Percentiles rank a stretch among this genome's conserved stretches.
phyloP scores from a whole-genome alignment of 2,113 vertebrate species.

The Pristiophorus japonicus region DNA sequence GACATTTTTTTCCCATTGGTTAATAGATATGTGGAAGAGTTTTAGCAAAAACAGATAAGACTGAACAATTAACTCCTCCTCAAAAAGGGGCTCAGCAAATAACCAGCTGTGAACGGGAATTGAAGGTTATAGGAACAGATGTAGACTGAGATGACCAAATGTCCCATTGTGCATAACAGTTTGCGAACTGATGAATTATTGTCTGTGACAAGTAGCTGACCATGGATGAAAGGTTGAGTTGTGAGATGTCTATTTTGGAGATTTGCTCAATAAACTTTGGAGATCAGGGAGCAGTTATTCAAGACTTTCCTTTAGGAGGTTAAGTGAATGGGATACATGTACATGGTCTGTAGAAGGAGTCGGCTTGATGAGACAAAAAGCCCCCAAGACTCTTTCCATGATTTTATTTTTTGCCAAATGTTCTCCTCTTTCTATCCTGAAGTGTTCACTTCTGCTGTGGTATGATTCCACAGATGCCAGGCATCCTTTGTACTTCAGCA shows the following conservation, averaged over 20 bases:
- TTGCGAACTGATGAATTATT: neutral
- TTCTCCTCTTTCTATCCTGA: neutral
- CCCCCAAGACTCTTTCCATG: neutral
- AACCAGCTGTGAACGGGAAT: neutral
- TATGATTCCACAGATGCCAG: neutral
- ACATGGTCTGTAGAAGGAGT: neutral
- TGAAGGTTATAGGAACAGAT: neutral
- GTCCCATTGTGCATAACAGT: neutral
- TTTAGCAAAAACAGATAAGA: neutral
- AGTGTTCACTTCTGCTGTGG: too few species aligned
- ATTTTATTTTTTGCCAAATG: neutral
- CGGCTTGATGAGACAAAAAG: neutral
- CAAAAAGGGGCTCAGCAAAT: neutral
- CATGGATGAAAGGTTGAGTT: neutral
- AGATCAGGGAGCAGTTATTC: neutral
- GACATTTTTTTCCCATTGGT: neutral
- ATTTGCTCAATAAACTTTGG: neutral
- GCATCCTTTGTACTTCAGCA: neutral
- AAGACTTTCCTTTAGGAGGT: neutral
- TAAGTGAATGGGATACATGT: neutral
- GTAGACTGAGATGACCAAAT: neutral
- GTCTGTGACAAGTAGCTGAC: neutral
- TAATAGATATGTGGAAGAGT: neutral
- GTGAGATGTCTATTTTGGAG: too few species aligned
- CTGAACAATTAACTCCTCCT: neutral